Conservation (phyloP, 2,888 invertebrate genomes). For the Aricia artaxerxes region DNA sequence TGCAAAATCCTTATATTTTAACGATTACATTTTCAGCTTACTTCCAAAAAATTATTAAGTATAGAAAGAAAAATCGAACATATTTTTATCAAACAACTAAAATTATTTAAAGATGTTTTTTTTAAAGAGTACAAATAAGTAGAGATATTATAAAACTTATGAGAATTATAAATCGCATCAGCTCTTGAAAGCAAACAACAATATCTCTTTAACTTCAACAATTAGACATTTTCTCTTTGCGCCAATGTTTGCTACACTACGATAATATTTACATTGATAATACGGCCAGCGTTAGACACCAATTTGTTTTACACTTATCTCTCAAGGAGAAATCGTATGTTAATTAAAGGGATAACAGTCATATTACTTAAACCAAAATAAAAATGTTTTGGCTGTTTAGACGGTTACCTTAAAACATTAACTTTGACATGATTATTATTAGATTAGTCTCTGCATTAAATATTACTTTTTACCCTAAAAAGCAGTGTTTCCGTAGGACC, state of each 20-base stretch:
- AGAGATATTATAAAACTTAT: not conserved
- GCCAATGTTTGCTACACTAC: constrained; percentile 19
- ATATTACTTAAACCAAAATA: not conserved
- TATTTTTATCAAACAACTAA: not conserved
- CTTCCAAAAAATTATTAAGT: no score
- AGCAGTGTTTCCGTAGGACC: no score
- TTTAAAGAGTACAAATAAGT: not conserved
- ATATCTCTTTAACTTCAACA: constrained; percentile 2
- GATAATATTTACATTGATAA: constrained; percentile 28
- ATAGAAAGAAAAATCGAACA: no score
- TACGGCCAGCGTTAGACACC: constrained; percentile 16
- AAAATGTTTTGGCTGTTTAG: not conserved
- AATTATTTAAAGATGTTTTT: not conserved
- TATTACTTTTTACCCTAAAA: no score
- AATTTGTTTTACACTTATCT: constrained; percentile 18
- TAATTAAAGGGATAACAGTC: not conserved
- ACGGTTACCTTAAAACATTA: no score
- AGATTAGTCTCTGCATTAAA: no score
- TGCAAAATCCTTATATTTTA: no score
- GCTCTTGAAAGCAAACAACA: constrained; percentile 4
- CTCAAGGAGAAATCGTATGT: constrained; percentile 1
- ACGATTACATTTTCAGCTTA: no score
- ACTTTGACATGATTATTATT: no score
- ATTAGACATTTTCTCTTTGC: constrained; percentile 20
- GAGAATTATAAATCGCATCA: constrained; percentile 3